Evolutionary conservation across 2,888 invertebrate genomes (phyloP), one percentile per base, ranked within the genome.

Genomic region (Anarsia innoxiella): DNA sequence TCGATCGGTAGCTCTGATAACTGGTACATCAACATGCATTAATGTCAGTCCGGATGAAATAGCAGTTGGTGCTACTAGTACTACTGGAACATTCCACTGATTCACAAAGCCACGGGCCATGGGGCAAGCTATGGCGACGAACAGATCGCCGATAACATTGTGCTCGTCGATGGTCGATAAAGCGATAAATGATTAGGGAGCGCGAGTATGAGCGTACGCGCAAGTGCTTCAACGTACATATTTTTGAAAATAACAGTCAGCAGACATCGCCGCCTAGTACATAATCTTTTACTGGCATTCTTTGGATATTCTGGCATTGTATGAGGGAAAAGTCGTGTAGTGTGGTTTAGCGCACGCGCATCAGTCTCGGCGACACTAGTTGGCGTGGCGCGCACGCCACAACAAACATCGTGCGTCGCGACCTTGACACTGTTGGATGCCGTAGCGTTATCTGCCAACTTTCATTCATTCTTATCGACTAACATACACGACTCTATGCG

Each of bases 401-500:
- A 32, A 30, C 29, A 38, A 37, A 37, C 42, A 40, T 43, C 44
- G 46, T 46, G 41, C 35, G n/a, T n/a, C 36, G 34, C 44, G 59
- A 53, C 76, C 77, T 75, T 76, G 76, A 75, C 76, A 69, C 66
- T 73, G 66, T 66, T 64, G 60, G 53, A 56, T 53, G 49, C 50
- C 37, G 53, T 46, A 42, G 41, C 46, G 51, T 59, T 69, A 69
- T 71, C 64, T 70, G 74, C 71, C 72, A 71, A 71, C 66, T 65
- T 69, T 66, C 72, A 70, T 74, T 72, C 68, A 74, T 53, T 31
- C 41, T 35, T 32, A 38, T 36, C 37, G 41, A 30, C 42, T 40
- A 44, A 39, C 40, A 32, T 32, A 19, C 19, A 8, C 19, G 19
- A 3, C 19, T 5, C 8, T 19, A 19, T 19, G 19, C 8, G 19